phyloP scores from a whole-genome alignment of 2,113 vertebrate genomes.

The Poeciliopsis prolifica region DNA sequence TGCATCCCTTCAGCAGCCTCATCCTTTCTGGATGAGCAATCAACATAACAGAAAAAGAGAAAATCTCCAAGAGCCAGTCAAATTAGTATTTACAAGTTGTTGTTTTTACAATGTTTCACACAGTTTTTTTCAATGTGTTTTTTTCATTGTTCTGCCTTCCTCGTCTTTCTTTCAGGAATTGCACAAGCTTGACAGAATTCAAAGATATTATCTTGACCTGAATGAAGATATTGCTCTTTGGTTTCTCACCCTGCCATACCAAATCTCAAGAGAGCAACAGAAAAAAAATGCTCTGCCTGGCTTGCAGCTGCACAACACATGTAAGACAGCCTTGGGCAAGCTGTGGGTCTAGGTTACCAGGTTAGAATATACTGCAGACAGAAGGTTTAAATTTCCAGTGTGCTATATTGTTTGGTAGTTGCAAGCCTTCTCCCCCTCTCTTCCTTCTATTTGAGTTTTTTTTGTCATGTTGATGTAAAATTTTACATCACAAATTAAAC shows the following conservation, averaged over 20 bases:
- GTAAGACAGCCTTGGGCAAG: conserved; percentile 36
- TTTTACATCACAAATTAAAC: background rate
- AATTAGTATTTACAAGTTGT: conserved; percentile 4
- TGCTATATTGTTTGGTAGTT: background rate
- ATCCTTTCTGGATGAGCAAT: conserved; percentile 61
- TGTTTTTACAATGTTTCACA: background rate
- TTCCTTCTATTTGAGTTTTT: background rate
- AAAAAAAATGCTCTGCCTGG: conserved; percentile 28
- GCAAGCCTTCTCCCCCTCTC: background rate
- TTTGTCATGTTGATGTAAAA: background rate
- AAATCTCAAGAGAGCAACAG: conserved; percentile 38
- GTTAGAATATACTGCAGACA: conserved; percentile 20
- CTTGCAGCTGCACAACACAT: conserved; percentile 28
- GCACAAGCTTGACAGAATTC: conserved; percentile 13
- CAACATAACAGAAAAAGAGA: conserved; percentile 42
- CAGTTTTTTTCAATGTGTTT: no score
- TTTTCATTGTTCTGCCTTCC: background rate
- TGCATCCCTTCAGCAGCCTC: conserved; percentile 66
- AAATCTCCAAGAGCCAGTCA: conserved; percentile 17
- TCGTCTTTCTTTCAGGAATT: background rate
- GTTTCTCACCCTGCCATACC: conserved; percentile 23
- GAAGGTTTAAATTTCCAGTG: background rate
- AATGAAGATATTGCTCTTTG: conserved; percentile 19
- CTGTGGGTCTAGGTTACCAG: conserved; percentile 6
- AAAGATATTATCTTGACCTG: conserved; percentile 5